Evolutionary conservation across 2,888 invertebrate species (phyloP).

Genomic region (Melanostoma mellinum): DNA sequence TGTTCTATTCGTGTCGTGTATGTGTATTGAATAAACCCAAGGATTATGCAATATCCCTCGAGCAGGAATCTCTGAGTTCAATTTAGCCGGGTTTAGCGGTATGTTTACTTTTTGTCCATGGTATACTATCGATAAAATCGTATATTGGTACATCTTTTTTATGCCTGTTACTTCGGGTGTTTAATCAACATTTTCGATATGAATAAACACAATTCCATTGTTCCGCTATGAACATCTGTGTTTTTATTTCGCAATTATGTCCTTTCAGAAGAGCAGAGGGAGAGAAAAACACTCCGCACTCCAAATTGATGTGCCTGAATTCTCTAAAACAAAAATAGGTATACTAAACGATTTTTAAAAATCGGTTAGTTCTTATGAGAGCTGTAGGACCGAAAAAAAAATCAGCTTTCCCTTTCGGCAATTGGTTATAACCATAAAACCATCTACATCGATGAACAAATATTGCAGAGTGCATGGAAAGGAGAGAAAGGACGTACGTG

Average conservation of each 20-base stretch:
- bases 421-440: too few relatives aligned
- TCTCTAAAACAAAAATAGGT: too few relatives aligned
- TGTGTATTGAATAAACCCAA: slow-evolving; percentile 6
- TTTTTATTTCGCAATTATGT: slow-evolving; percentile 32
- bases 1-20: slow-evolving; percentile 20
- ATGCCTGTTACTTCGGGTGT: slow-evolving; percentile 49
- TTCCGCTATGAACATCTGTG: slow-evolving; percentile 32
- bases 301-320: too few relatives aligned
- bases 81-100: slow-evolving; percentile 42
- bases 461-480: too few relatives aligned
- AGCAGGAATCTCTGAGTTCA: slow-evolving; percentile 29
- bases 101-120: slow-evolving; percentile 24
- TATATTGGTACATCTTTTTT: slow-evolving; percentile 40
- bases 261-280: too few relatives aligned
- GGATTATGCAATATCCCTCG: slow-evolving; percentile 51
- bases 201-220: slow-evolving; percentile 47
- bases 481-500: too few relatives aligned
- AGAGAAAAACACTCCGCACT: too few relatives aligned
- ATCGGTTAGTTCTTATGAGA: too few relatives aligned
- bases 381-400: too few relatives aligned
- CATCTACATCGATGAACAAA: too few relatives aligned
- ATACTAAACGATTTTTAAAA: too few relatives aligned
- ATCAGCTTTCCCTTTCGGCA: too few relatives aligned
- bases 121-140: slow-evolving; percentile 37
- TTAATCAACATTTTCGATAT: slow-evolving; percentile 66